Percentiles rank a stretch among this genome's conserved stretches.
phyloP scores from a whole-genome alignment of 2,113 vertebrate genomes.

The Chloroceryle aenea region DNA sequence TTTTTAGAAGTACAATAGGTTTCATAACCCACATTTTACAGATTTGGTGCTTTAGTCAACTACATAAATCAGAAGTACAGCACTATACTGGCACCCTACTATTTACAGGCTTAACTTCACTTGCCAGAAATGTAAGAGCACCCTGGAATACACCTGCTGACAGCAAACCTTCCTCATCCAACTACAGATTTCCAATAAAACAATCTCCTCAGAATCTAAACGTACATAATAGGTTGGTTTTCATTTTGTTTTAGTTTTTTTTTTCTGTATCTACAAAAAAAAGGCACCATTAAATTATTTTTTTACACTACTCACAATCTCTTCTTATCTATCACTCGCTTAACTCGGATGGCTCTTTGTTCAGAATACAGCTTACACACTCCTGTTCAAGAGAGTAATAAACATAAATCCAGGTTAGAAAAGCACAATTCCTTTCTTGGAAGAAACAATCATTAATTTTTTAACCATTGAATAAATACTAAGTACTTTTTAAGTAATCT shows the following conservation, averaged over 20 bases:
- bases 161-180: background rate
- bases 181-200: background rate
- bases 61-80: background rate
- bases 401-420: background rate
- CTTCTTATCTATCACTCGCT: slow-evolving; percentile 94
- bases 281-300: background rate
- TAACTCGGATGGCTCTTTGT: slow-evolving; percentile 94
- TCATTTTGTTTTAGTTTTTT: too few species aligned
- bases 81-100: background rate
- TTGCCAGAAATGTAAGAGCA: background rate
- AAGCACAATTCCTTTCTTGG: background rate
- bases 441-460: background rate
- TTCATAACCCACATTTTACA: background rate
- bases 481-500: slow-evolving; percentile 90
- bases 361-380: slow-evolving; percentile 97
- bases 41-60: background rate
- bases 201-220: background rate
- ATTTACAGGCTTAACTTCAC: background rate
- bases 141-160: background rate
- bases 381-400: slow-evolving; percentile 72
- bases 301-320: slow-evolving; percentile 86
- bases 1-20: background rate
- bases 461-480: background rate
- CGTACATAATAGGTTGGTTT: background rate
- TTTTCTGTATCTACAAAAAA: too few species aligned